Conservation (phyloP, 1,140 invertebrate genomes). For the Polypedilum pembai region DNA sequence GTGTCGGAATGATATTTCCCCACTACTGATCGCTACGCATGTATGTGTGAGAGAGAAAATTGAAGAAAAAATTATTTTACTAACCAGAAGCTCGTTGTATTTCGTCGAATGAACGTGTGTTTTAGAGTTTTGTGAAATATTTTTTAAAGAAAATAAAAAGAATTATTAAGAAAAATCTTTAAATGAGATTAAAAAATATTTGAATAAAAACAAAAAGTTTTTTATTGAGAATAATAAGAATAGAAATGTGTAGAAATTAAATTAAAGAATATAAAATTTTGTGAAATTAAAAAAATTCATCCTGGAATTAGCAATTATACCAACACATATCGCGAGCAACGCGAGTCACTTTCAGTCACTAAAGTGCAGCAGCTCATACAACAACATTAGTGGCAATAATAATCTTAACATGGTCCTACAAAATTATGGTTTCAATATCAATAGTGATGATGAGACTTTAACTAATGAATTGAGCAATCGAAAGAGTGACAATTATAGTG, state of each 20-base stretch:
- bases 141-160: background rate
- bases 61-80: constrained; percentile 9
- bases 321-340: background rate
- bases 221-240: background rate
- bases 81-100: constrained; percentile 24
- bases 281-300: background rate
- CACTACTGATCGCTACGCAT: background rate
- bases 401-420: constrained; percentile 23
- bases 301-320: constrained; percentile 2
- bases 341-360: background rate
- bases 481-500: constrained; percentile 22
- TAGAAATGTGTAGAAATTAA: background rate
- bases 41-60: background rate
- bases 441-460: constrained; percentile 17
- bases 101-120: constrained; percentile 11
- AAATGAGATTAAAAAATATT: background rate
- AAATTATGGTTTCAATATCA: constrained; percentile 10
- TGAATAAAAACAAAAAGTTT: background rate
- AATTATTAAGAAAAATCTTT: background rate
- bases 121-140: background rate
- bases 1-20: constrained; percentile 15
- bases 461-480: background rate
- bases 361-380: background rate
- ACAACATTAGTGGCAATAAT: background rate
- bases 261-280: background rate